phyloP scores from a whole-genome alignment of 2,113 vertebrate genomes.

The Brienomyrus brachyistius region DNA sequence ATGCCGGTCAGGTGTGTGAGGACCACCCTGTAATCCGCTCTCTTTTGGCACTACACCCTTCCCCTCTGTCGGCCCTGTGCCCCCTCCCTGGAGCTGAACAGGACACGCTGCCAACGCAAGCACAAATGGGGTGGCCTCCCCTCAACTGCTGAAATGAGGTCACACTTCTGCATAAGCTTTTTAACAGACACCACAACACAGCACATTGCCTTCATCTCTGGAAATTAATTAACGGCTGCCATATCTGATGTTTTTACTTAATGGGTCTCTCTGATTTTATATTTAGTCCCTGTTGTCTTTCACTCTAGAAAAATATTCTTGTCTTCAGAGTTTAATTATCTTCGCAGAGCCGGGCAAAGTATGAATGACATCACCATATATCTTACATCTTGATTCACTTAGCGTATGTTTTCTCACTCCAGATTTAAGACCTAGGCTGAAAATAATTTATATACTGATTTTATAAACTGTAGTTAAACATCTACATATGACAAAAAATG shows the following conservation, averaged over 20 bases:
- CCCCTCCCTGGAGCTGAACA: background rate
- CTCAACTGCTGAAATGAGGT: background rate
- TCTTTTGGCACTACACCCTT: background rate
- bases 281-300: background rate
- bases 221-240: background rate
- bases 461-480: conserved; percentile 5
- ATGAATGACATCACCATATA: background rate
- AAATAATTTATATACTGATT: background rate
- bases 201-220: background rate
- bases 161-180: background rate
- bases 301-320: background rate
- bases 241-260: background rate
- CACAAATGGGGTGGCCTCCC: background rate
- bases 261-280: background rate
- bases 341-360: background rate
- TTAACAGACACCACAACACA: background rate
- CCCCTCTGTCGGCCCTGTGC: background rate
- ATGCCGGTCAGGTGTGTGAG: conserved; percentile 7
- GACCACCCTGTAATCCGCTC: background rate
- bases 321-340: background rate
- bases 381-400: conserved; percentile 10
- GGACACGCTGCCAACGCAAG: background rate
- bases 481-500: background rate
- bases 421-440: background rate
- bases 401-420: conserved; percentile 6